phyloP scores from a whole-genome alignment of 2,888 invertebrate species.

The Clostera curtula region DNA sequence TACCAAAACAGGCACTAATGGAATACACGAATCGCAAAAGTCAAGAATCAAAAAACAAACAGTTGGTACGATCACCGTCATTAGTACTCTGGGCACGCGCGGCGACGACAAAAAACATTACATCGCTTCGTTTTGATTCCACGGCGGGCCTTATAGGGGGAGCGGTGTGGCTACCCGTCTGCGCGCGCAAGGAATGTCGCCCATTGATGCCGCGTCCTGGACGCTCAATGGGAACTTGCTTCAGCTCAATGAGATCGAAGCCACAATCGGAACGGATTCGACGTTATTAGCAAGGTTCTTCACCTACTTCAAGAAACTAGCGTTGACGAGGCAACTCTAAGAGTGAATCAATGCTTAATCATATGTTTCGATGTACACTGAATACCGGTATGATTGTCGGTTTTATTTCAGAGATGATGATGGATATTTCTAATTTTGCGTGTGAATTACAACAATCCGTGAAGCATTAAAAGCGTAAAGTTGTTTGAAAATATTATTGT shows the following conservation, averaged over 20 bases:
- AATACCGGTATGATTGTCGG: too few species aligned
- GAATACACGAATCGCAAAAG: neutral
- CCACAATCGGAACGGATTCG: neutral
- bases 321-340: too few species aligned
- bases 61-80: constrained; percentile 8
- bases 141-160: constrained; percentile 27
- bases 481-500: too few species aligned
- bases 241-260: constrained; percentile 15
- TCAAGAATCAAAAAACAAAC: constrained; percentile 2
- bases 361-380: too few species aligned
- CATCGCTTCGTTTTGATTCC: constrained; percentile 28
- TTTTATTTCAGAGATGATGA: too few species aligned
- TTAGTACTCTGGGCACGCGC: neutral
- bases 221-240: constrained; percentile 29
- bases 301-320: too few species aligned
- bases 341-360: too few species aligned
- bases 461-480: too few species aligned
- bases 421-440: too few species aligned
- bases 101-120: constrained; percentile 12
- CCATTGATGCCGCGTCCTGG: constrained; percentile 29
- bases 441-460: too few species aligned
- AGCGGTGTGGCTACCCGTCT: constrained; percentile 19
- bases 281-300: too few species aligned
- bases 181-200: constrained; percentile 37
- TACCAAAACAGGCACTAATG: neutral